Conservation (phyloP, 2,888 invertebrate genomes). For the Oxyteleia sp. region DNA sequence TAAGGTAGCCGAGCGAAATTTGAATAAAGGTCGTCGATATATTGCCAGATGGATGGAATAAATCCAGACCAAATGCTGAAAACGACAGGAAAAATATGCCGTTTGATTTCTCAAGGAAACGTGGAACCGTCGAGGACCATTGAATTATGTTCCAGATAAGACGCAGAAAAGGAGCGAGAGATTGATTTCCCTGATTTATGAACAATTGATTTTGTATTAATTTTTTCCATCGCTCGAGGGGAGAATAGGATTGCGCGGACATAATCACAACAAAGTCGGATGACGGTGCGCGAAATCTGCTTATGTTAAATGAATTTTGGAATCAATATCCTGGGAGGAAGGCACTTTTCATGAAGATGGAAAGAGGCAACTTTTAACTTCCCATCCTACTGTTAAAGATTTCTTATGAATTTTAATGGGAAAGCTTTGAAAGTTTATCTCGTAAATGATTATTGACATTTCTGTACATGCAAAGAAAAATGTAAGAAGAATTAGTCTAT, state of each 20-base stretch:
- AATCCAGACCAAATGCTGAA: background rate
- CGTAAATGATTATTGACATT: too few species aligned
- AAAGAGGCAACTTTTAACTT: too few species aligned
- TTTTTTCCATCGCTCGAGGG: conserved; percentile 2
- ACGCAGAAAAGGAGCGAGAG: background rate
- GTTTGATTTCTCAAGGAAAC: too few species aligned
- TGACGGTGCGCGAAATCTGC: conserved; percentile 29
- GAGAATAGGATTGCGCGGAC: conserved; percentile 11
- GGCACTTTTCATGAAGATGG: too few species aligned
- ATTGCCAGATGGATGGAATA: conserved; percentile 2
- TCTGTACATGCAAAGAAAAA: too few species aligned
- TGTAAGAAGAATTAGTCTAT: too few species aligned
- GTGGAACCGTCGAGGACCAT: background rate
- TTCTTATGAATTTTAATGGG: too few species aligned
- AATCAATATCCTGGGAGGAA: too few species aligned
- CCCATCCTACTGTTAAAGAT: too few species aligned
- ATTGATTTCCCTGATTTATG: conserved; percentile 2
- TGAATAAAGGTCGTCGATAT: conserved; percentile 26
- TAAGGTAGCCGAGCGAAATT: conserved; percentile 32
- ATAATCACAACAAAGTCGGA: conserved; percentile 30
- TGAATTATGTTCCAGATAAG: background rate
- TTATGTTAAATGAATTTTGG: conserved; percentile 12
- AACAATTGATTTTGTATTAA: conserved; percentile 12
- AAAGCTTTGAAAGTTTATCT: too few species aligned
- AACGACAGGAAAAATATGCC: background rate